Evolutionary conservation across 2,888 invertebrate genomes (phyloP).

Genomic region (Patella pellucida): DNA sequence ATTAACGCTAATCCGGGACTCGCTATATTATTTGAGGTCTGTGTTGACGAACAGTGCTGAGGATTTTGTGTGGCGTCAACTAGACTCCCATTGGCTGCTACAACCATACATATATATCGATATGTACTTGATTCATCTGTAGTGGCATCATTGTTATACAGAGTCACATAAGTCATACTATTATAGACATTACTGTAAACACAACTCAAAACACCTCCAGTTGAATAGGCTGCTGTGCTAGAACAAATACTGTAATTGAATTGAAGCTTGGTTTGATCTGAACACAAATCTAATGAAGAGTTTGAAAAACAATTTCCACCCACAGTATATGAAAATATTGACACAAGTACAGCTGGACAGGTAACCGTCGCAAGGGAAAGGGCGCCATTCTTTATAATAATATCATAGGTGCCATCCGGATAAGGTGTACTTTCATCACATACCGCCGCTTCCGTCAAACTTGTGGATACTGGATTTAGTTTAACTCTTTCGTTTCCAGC

Average conservation of each 20-base stretch:
- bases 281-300: neutral
- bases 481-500: neutral
- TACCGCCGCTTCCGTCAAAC: neutral
- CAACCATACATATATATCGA: neutral
- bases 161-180: neutral
- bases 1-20: too few relatives aligned
- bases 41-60: neutral
- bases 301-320: neutral
- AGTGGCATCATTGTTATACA: neutral
- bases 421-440: neutral
- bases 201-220: constrained; percentile 1
- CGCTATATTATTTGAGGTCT: neutral
- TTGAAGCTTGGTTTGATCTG: neutral
- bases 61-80: neutral
- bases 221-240: neutral
- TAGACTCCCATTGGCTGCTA: too few relatives aligned
- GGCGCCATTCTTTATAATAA: too few relatives aligned
- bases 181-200: neutral
- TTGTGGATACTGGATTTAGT: neutral
- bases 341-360: neutral
- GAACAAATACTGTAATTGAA: neutral
- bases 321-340: neutral
- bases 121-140: neutral
- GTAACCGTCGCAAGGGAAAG: too few relatives aligned
- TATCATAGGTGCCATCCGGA: too few relatives aligned